Base-by-base conservation (phyloP, 2,113 vertebrate genomes). In the Dicerorhinus sumatrensis region DNA sequence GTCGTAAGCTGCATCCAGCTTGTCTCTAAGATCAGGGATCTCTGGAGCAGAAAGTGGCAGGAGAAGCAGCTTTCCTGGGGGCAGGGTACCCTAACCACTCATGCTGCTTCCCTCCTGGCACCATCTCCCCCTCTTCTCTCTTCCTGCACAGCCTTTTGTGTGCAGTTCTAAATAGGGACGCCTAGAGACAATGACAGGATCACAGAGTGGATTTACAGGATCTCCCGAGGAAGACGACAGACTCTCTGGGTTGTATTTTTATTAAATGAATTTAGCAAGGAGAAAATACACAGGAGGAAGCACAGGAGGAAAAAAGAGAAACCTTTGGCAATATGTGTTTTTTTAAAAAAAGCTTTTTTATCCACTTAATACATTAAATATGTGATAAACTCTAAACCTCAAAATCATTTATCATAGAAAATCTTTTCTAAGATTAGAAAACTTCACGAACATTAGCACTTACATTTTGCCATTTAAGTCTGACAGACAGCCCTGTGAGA, bases 321-420 rank as follows among this genome's bases (percentile, higher is more conserved):
- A 51, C 25, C 17, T 39, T 75, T 60, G 2, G 27, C 6, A 17
- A 63, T 20, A 20, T 6, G 3, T 29, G 9, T 85, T 79, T 73
- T 67, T 62, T 75, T 79, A 0, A 89, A 54, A 54, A 54, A 54
- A 72, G 33, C 58, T 92, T 48, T 46, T 72, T 62, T 72, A 70
- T 91, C 56, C 88, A 63, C 36, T 73, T 96, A 70, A 51, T 93
- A 67, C 76, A 73, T 96, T 81, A 80, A 89, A 29, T 94, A 7
- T 6, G 23, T 31, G 29, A 73, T 92, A 89, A 75, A 84, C 21
- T 5, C 10, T 81, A 86, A 93, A 48, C 63, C 72, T 56, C 0
- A 54, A 97, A 36, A 82, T 18, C 39, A 84, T 58, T 86, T 48
- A 3, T 86, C 39, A 36, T 0, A 58, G 36, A 39, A 6, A 94